phyloP scores from a whole-genome alignment of 2,797 vertebrate species.

The Coregonus ussuriensis region DNA sequence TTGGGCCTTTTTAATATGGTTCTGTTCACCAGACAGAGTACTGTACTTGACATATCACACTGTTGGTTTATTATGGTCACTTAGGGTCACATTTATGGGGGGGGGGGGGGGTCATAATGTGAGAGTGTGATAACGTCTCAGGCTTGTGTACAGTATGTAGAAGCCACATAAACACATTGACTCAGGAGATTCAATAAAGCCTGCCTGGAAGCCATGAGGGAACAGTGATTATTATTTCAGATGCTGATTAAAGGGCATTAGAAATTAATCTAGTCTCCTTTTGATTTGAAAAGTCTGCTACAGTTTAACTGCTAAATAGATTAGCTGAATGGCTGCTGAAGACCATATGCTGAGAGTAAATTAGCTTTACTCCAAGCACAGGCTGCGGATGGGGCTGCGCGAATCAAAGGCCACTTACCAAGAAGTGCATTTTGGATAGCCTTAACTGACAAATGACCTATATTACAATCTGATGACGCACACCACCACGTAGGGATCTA shows the following conservation, averaged over 20 bases:
- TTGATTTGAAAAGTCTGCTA: slow-evolving; percentile 14
- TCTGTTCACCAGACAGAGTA: too few relatives aligned
- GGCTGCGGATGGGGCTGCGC: background rate
- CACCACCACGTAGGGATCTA: background rate
- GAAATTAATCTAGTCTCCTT: slow-evolving; percentile 22
- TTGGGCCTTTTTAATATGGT: too few relatives aligned
- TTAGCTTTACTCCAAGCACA: background rate
- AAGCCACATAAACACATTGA: slow-evolving; percentile 2
- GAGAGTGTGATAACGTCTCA: slow-evolving; percentile 21
- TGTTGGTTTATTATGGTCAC: slow-evolving; percentile 17
- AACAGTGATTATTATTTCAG: slow-evolving; percentile 18
- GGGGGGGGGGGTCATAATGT: background rate
- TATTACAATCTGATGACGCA: background rate
- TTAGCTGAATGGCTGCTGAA: background rate
- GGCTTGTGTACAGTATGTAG: background rate
- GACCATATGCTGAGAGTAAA: background rate
- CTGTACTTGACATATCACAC: too few relatives aligned
- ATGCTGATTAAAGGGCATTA: slow-evolving; percentile 21
- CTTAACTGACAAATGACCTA: background rate
- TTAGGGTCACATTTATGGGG: background rate
- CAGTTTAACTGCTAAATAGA: background rate
- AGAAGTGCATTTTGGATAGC: background rate
- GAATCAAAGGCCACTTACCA: background rate
- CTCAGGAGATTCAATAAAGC: slow-evolving; percentile 3
- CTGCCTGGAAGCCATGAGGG: slow-evolving; percentile 1